Base-by-base conservation (phyloP, 1,140 invertebrate genomes). In the Lepidurus couesii region DNA sequence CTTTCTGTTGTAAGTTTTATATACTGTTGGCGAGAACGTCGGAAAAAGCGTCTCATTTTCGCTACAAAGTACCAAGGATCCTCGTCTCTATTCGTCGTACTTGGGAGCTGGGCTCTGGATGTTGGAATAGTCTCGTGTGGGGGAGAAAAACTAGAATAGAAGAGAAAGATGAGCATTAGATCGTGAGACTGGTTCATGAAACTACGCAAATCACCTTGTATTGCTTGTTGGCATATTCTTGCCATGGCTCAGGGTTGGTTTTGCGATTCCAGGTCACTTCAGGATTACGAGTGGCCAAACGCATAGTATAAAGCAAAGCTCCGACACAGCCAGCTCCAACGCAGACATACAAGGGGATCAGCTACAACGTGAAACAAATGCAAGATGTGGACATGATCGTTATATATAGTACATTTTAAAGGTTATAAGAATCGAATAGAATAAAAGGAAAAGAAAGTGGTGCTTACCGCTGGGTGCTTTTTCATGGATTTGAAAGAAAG, bases 291-390 rank as follows among this genome's bases (percentile, higher is more conserved):
- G 86, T 81, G n/a, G 93, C 93, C 45, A 94, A 85, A 75, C 93
- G 88, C 1, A 87, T 42, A 0, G 89, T 85, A 82, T 95, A 95
- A 8, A 81, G 79, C 0, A 85, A 79, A 1, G 92, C 89, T 8
- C 88, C 88, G 1, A 84, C 78, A 75, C 86, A 87, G 77, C 93
- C 93, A 53, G 87, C 81, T 5, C 86, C 90, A 75, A 92, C 86
- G 82, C 90, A 92, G n/a, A 90, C 87, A 83, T 90, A 94, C 76
- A 95, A 84, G 0, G 93, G 93, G 80, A 95, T 89, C 77, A 95
- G 85, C 92, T 94, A 83, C 1, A 81, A 80, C 24, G 4, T 85
- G 82, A 79, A 84, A 81, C 79, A 26, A 42, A 80, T n/a, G n/a
- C 34, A n/a, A 65, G 6, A 75, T 26, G 44, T 21, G 13, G 34